phyloP scores from a whole-genome alignment of 2,888 invertebrate species.

The Mongoloraphidia duomilia region DNA sequence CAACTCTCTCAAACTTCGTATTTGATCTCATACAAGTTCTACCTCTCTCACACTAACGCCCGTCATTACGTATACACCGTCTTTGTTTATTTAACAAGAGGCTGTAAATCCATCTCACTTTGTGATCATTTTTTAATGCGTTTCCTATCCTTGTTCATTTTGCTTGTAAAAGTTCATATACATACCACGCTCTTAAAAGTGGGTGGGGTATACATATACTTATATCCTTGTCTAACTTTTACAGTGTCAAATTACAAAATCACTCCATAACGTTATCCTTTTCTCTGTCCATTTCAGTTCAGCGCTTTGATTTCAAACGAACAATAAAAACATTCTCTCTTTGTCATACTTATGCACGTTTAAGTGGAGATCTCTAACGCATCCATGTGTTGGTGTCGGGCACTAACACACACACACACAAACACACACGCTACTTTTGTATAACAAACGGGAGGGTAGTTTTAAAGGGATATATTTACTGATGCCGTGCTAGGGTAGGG shows the following conservation, averaged over 20 bases:
- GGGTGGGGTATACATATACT: slow-evolving; percentile 12
- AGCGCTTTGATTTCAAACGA: slow-evolving; percentile 27
- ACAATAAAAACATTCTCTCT: slow-evolving; percentile 32
- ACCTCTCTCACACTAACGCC: neutral
- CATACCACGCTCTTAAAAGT: slow-evolving; percentile 12
- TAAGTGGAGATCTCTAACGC: neutral
- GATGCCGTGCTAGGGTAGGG: slow-evolving; percentile 19
- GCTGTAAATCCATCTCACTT: no score
- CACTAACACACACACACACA: no score
- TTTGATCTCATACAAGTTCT: slow-evolving; percentile 11
- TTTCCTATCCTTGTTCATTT: slow-evolving; percentile 2
- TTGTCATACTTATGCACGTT: slow-evolving; percentile 19
- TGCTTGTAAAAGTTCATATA: slow-evolving; percentile 4
- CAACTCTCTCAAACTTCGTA: neutral
- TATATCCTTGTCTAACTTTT: slow-evolving; percentile 15
- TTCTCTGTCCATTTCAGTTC: slow-evolving; percentile 20
- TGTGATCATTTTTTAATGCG: slow-evolving; percentile 1
- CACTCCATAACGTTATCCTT: slow-evolving; percentile 14
- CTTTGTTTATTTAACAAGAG: slow-evolving; percentile 9
- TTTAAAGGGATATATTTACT: slow-evolving; percentile 13
- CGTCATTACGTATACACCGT: slow-evolving; percentile 12
- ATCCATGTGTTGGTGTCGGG: no score
- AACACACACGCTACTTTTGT: neutral
- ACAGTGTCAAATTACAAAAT: slow-evolving; percentile 22
- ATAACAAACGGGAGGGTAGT: slow-evolving; percentile 2